Base-by-base conservation (phyloP, 1,140 invertebrate species). In the Drosophila eugracilis region DNA sequence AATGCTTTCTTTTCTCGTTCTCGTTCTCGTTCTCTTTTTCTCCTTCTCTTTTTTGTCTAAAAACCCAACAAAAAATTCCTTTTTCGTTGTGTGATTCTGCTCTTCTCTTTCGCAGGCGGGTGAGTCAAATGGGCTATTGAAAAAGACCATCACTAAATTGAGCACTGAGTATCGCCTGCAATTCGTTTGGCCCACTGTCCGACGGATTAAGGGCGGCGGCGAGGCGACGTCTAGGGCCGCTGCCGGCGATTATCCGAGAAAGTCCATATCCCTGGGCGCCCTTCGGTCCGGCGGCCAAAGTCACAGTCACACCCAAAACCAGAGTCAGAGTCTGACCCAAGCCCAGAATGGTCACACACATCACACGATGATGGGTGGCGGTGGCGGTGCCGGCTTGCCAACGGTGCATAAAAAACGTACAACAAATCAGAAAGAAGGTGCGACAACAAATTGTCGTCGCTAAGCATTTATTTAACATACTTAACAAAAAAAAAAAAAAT, bases 111-210 rank as follows among this genome's bases (percentile, higher is more conserved):
- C 81, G 66, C 91, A 92, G 91, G 90, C 91, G 90, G 91, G 90
- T 92, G 89, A 91, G 91, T 91, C 91, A 85, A 91, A 89, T 89
- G 93, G 94, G 86, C 93, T 95, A 90, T 92, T 95, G 76, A 94
- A 94, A 92, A 94, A 95, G 91, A 94, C 94, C 83, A 95, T 95
- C 90, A 94, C 94, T 75, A 94, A 95, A 90, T 95, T 95, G 91
- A 96, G 95, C 92, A 96, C 96, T 71, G 96, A 97, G 93, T 97
- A 97, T 93, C 94, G 96, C 73, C 94, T 97, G 83, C 96, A 97
- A 93, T 97, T 97, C 92, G 96, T 96, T 62, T 97, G 96, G 96
- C 96, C 96, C 75, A 95, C 95, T 88, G 95, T 95, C 57, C 94
- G 92, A 32, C 92, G 92, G 71, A 86, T 91, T 78, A 89, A 91